These are phyloP conservation scores for Nannospalax galili DNA, from an alignment of 2,113 vertebrate genomes.

Conservation along the genomic window DNA sequence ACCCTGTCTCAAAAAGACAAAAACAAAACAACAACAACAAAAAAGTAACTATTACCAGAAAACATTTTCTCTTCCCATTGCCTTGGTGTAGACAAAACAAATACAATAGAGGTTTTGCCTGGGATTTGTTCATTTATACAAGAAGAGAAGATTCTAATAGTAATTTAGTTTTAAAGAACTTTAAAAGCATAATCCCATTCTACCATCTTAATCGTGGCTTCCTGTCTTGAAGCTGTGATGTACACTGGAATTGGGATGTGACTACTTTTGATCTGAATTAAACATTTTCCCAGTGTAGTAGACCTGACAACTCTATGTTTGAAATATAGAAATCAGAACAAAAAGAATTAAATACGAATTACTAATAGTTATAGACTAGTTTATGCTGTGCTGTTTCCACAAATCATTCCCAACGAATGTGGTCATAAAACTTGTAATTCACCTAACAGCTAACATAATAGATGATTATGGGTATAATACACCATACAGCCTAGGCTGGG, in stretches of 20 bases:
- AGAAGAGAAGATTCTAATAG: background rate
- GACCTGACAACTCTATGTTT: background rate
- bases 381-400: conserved; percentile 46
- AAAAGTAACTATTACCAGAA: conserved; percentile 1
- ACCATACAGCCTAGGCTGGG: no score
- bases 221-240: background rate
- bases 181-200: background rate
- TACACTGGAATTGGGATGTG: background rate
- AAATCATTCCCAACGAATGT: background rate
- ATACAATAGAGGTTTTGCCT: conserved; percentile 20
- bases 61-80: conserved; percentile 31
- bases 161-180: conserved; percentile 21
- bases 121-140: background rate
- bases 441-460: background rate
- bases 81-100: conserved; percentile 9
- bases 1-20: no score
- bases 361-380: background rate
- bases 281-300: background rate
- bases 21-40: no score
- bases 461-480: no score
- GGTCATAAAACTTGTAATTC: background rate
- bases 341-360: conserved; percentile 36
- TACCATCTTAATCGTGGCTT: background rate
- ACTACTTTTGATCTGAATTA: conserved; percentile 18
- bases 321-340: conserved; percentile 33